phyloP scores from a whole-genome alignment of 1,140 invertebrate species.

The Caenorhabditis brenneri region DNA sequence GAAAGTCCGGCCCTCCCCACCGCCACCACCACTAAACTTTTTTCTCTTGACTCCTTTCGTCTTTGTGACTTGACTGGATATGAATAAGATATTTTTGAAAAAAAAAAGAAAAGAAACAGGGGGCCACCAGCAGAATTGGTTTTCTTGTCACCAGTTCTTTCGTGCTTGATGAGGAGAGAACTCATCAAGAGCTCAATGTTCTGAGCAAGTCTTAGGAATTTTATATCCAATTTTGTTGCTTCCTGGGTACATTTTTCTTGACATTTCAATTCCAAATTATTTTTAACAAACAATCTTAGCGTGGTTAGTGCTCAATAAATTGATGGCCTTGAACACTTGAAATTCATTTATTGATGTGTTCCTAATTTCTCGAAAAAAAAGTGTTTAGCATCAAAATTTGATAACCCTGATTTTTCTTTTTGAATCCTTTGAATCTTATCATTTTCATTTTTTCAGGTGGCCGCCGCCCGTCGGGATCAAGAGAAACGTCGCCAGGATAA shows the following conservation, averaged over 20 bases:
- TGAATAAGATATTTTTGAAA: conserved; percentile 34
- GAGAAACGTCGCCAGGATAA: conserved; percentile 31
- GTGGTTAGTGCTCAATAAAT: no score
- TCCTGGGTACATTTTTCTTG: no score
- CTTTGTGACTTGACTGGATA: not conserved
- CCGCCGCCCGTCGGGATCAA: conserved; percentile 23
- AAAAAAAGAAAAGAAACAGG: not conserved
- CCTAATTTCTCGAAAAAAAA: no score
- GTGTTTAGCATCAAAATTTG: no score
- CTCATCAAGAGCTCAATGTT: not conserved
- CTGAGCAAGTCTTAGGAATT: no score
- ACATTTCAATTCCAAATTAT: no score
- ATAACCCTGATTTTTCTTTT: not conserved
- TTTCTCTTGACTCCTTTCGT: not conserved
- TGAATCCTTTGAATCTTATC: not conserved
- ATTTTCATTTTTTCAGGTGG: not conserved
- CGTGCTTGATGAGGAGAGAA: not conserved
- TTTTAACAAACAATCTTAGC: no score
- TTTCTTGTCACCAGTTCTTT: not conserved
- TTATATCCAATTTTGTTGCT: no score
- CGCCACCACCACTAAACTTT: not conserved
- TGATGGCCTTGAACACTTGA: no score
- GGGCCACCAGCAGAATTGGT: not conserved
- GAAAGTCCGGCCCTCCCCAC: not conserved
- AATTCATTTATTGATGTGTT: no score